Evolutionary conservation across 2,888 invertebrate genomes (phyloP), one percentile per base, ranked within the genome.

Genomic region (Parnassius apollo): DNA sequence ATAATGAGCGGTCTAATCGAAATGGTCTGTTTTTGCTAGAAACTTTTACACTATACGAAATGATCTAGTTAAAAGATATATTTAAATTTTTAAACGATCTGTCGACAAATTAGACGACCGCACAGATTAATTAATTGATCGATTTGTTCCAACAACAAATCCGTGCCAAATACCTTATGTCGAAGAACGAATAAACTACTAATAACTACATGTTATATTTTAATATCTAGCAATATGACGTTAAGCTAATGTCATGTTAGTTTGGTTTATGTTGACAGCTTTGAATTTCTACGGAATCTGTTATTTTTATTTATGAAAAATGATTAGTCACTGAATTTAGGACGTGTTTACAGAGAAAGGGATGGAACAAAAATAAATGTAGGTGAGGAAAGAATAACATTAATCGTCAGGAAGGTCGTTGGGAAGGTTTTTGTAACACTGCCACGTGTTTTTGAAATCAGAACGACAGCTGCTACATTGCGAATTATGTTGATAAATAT

Each of bases 131-230:
- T 50, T 56, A 50, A 61, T 56, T 45, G 10, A 61, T 55, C 18
- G 56, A 44, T 56, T 11, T 18, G 22, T 42, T 42, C 25, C 35
- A 45, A n/a, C 22, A 0, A 10, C n/a, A 1, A 42, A 50, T 42
- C 25, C 44, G 50, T 50, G 61, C 61, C 61, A 57, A 61, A 46
- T 61, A 48, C 46, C 13, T 25, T 25, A 57, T 22, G 57, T 52
- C 48, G 57, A 9, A 57, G 9, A 55, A 44, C 1, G 45, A 50
- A 25, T 13, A 44, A 22, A 50, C n/a, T 22, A 35, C 35, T 35
- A 35, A 35, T 35, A 35, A 35, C 35, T 35, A 35, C 35, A 44
- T 50, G 42, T 42, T 48, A 61, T 42, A 55, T 50, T 49, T 50
- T 44, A 42, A 61, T 13, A 7, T 48, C 13, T n/a, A n/a, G 18